Evolutionary conservation across 1,140 invertebrate species (phyloP), one percentile per base, ranked within the genome.

Genomic region (Helicoverpa armigera): DNA sequence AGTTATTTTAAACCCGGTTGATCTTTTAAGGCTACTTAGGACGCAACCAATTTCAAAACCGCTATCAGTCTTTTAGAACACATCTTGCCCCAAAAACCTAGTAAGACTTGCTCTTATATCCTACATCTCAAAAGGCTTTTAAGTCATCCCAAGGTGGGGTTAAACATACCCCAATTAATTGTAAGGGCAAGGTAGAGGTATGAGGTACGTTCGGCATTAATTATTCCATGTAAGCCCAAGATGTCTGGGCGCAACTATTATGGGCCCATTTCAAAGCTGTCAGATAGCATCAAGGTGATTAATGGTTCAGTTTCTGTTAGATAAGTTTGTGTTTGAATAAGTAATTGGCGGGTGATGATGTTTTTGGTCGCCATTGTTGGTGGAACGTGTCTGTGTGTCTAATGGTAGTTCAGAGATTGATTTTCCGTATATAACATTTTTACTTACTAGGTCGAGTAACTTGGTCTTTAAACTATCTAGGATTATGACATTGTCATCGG

Each of bases 151-250:
- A 18, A n/a, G 58, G 23, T 50, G 18, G 29, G 65, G 76, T 79
- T 79, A 51, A 79, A 79, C 65, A 79, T 58, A 77, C 74, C 74
- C 73, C 74, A 70, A 81, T 81, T 81, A 81, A 81, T 81, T 77
- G 16, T 69, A 77, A 53, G 74, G 65, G 43, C 72, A 69, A 63
- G 80, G 73, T 77, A 67, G 56, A 63, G 74, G 63, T 60, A 67
- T 70, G 80, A 81, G 48, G 80, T 81, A 81, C 54, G 65, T 72
- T 81, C 16, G 65, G 65, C 74, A 81, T 81, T 81, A 81, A 81
- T 81, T 81, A 81, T 77, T 81, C 76, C 29, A 79, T 70, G 76
- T 81, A 76, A 77, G 58, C 61, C 77, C 69, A 81, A 81, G 80
- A 81, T 50, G 80, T 81, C 63, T 70, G 53, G 65, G 76, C 51